Base-by-base conservation (phyloP, 2,113 vertebrate genomes). In the Acrocephalus arundinaceus region DNA sequence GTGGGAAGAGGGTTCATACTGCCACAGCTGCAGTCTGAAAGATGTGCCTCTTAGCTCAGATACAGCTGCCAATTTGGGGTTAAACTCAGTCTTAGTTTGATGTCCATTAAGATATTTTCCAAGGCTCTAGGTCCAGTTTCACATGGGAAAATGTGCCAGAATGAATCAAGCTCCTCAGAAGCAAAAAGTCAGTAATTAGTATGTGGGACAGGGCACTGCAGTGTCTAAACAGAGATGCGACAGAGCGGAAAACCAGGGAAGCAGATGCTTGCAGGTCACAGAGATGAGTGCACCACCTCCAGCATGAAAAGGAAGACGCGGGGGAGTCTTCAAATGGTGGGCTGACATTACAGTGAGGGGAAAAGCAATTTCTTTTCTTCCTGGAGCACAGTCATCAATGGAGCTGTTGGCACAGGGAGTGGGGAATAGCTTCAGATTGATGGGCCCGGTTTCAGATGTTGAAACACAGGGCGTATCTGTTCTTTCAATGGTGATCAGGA, bases 121-220 rank as follows among this genome's bases (percentile, higher is more conserved):
- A 97, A 97, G 82, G 83, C 94, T 97, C 95, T 96, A 85, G 78
- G 97, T 97, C 97, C 96, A 98, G 96, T 98, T 98, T 98, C 98
- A 98, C 97, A 89, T 98, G 97, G 98, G 98, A 98, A 98, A 97
- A 98, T 96, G 96, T 96, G 97, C 97, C 97, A 98, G 97, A 97
- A 95, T 97, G 97, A 98, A 98, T 98, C 97, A 98, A 96, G 97
- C 90, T 90, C 81, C 58, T 92, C 90, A 96, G 97, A 97, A 98
- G 97, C 97, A 98, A 98, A 73, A 98, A 98, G 97, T 98, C 96
- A 96, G 96, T 98, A 97, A 98, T 98, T 98, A 98, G 98, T 97
- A 98, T 98, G 98, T 97, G 97, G 98, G 98, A 98, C 95, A 76
- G 95, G 93, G 97, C 96, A 95, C 5, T 70, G 96, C 92, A 54